Conservation (phyloP, 2,888 invertebrate species). For the Bursaphelenchus okinawaensis region DNA sequence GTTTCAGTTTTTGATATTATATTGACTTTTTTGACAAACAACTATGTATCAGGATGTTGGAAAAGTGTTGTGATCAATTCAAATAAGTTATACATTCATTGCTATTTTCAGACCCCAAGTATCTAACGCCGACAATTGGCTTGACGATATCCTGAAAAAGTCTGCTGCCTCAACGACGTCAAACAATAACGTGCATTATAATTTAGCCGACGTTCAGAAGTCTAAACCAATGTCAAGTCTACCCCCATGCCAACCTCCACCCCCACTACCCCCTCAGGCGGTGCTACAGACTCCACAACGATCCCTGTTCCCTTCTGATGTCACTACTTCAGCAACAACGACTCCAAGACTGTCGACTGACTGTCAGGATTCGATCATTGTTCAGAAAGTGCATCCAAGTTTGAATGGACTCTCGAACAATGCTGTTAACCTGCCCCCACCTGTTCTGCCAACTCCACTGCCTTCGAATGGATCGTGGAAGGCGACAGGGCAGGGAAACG, state of each 20-base stretch:
- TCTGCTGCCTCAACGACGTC: background rate
- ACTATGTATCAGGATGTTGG: too few species aligned
- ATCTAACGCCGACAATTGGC: background rate
- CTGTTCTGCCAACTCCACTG: background rate
- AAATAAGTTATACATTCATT: too few species aligned
- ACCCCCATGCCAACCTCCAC: constrained; percentile 23
- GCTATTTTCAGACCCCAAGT: background rate
- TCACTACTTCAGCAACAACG: too few species aligned
- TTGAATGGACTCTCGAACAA: background rate
- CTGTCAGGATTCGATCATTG: background rate
- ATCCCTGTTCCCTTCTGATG: background rate
- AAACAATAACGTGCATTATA: background rate
- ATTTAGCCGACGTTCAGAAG: constrained; percentile 3
- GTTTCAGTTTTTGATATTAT: too few species aligned
- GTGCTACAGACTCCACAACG: background rate
- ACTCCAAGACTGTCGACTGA: background rate
- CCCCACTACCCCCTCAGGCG: constrained; percentile 15
- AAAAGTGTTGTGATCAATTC: too few species aligned
- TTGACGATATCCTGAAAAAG: background rate
- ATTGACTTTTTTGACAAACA: too few species aligned
- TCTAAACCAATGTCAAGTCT: constrained; percentile 1
- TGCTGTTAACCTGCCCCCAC: background rate
- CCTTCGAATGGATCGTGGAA: too few species aligned
- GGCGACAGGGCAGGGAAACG: too few species aligned
- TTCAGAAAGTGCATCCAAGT: too few species aligned